Evolutionary conservation across 1,140 invertebrate genomes (phyloP), one percentile per base, ranked within the genome.

Genomic region (Caenorhabditis brenneri): DNA sequence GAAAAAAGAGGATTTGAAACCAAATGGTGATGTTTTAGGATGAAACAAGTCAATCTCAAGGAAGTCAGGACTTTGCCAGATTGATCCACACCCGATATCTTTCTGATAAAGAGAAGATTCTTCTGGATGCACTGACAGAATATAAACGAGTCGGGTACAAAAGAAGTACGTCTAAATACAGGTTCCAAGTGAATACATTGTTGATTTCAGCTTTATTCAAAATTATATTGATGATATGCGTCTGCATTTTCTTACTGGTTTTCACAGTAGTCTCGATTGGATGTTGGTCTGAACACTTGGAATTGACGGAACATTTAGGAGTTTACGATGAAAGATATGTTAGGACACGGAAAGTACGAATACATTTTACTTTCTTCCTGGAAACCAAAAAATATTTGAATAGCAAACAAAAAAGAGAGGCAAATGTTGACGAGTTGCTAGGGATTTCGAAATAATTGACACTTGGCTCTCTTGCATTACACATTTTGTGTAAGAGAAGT

Each of bases 321-420:
- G 65, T 74, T 22, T 74, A 74, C 24, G 65, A 74, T 74, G 65
- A 74, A 31, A 39, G 65, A 74, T 74, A 74, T 42, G 65, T 74
- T n/a, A 74, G 65, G 36, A 74, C 65, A 42, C 65, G 65, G 9
- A 74, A 74, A 22, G 65, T 74, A 33, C 5, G 12, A 42, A 42
- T n/a, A n/a, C n/a, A n/a, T n/a, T n/a, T n/a, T n/a, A n/a, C n/a
- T n/a, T n/a, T n/a, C n/a, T n/a, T n/a, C n/a, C n/a, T n/a, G n/a
- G n/a, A n/a, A n/a, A n/a, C n/a, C n/a, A n/a, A n/a, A n/a, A n/a
- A n/a, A n/a, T n/a, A n/a, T n/a, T n/a, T n/a, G n/a, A n/a, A n/a
- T n/a, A n/a, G n/a, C n/a, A n/a, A n/a, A n/a, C n/a, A n/a, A n/a
- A n/a, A n/a, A n/a, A n/a, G n/a, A n/a, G n/a, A n/a, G n/a, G n/a